Base-by-base conservation (phyloP, 1,140 invertebrate genomes). In the Ctenoplectra terminalis region DNA sequence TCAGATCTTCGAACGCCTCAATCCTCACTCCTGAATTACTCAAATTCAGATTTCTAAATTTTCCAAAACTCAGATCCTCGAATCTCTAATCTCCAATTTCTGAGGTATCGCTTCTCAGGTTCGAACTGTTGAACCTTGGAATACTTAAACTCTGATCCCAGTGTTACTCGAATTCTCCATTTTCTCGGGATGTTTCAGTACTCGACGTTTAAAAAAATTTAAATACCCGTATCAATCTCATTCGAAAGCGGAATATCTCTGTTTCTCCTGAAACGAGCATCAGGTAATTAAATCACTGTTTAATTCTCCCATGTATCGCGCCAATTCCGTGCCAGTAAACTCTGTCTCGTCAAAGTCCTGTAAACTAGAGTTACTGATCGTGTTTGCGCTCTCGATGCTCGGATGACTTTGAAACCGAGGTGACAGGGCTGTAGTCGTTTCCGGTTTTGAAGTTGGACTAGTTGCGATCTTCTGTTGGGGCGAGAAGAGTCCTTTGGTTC, bases 301-400 rank as follows among this genome's bases (percentile, higher is more conserved):
- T 20, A 96, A 91, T 91, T 96, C 94, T 29, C 95, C 95, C 95
- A 96, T 95, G 83, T 95, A 96, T 9, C 93, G 94, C 1, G 95
- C 95, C 61, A 96, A 89, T 91, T 97, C 96, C 46, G 95, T 92
- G 26, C 95, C 95, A 3, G 94, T 95, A 79, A 96, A 95, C 83
- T 97, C 96, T 23, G 94, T 95, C 77, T 96, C 95, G 61, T 95
- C 95, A 67, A 96, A 89, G 88, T 97, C 96, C 74, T 96, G 95
- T 3, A 97, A 92, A 88, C 96, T 96, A 9, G 96, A 96, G 91
- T 96, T 96, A 84, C 96, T 96, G 70, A 97, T 96, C 43, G 95
- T 96, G 61, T 94, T 93, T 23, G 90, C 87, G 67, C 92, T 94
- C 3, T 93, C 92, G 63, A 90, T 89, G 54, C 92, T 92, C 34